Percentiles rank a stretch among this genome's conserved stretches.
Evolutionary conservation across 2,113 vertebrate species (phyloP).

Genomic region (Dolichotis patagonum): DNA sequence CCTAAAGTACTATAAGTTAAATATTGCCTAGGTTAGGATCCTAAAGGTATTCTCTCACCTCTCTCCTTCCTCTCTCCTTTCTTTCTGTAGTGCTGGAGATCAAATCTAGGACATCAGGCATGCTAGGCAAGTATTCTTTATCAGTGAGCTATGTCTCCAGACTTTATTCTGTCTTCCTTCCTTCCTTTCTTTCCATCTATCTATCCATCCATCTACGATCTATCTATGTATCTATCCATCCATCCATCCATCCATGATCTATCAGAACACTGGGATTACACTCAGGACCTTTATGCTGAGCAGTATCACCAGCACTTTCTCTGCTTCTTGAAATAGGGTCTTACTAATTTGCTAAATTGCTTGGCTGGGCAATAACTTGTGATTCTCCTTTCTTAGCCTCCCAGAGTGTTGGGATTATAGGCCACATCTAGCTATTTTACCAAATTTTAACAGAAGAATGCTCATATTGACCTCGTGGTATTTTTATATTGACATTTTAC

Average conservation of each 20-base stretch:
- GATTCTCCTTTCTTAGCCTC: background rate
- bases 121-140: background rate
- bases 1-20: background rate
- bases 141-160: background rate
- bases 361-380: background rate
- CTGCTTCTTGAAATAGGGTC: background rate
- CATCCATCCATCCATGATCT: background rate
- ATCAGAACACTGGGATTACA: background rate
- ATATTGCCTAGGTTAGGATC: background rate
- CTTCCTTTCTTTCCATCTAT: background rate
- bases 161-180: background rate
- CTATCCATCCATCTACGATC: background rate
- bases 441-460: constrained; percentile 50
- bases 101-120: background rate
- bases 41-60: background rate
- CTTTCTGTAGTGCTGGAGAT: background rate
- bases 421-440: background rate
- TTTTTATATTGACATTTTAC: constrained; percentile 34
- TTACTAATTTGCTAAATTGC: background rate
- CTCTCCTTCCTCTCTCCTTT: background rate
- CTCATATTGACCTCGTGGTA: background rate
- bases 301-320: background rate
- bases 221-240: background rate
- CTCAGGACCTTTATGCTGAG: background rate
- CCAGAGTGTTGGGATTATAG: background rate